Evolutionary conservation across 2,113 vertebrate species (phyloP).

Genomic region (Boleophthalmus pectinirostris): DNA sequence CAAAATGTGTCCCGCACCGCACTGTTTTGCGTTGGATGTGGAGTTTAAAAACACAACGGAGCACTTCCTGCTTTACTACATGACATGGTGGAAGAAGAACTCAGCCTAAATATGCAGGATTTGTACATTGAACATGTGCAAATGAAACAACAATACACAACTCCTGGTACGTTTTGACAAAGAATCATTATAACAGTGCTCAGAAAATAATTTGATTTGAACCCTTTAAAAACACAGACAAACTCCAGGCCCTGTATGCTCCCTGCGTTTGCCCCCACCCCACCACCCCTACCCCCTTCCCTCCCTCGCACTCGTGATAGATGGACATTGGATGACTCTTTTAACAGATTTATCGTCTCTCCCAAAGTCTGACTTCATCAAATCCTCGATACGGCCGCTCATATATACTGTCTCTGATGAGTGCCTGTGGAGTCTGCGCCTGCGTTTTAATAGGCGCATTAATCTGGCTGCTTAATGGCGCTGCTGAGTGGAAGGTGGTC

Average conservation of each 20-base stretch:
- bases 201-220: no score
- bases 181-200: no score
- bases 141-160: no score
- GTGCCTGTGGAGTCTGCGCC: constrained; percentile 58
- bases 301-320: constrained; percentile 22
- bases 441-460: constrained; percentile 68
- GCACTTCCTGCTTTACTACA: no score
- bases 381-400: constrained; percentile 61
- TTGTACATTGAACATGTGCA: no score
- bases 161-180: no score
- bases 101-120: no score
- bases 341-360: constrained; percentile 59
- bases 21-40: no score
- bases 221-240: neutral
- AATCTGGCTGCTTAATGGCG: constrained; percentile 70
- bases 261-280: neutral
- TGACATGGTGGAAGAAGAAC: no score
- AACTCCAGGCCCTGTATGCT: neutral
- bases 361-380: constrained; percentile 70
- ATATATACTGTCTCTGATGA: constrained; percentile 67
- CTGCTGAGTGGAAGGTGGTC: constrained; percentile 65
- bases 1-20: no score
- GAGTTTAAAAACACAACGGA: no score
- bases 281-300: neutral
- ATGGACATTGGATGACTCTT: constrained; percentile 13